These are phyloP conservation scores for Cossypha caffra DNA, from an alignment of 2,797 vertebrate species.

Conservation along the genomic window DNA sequence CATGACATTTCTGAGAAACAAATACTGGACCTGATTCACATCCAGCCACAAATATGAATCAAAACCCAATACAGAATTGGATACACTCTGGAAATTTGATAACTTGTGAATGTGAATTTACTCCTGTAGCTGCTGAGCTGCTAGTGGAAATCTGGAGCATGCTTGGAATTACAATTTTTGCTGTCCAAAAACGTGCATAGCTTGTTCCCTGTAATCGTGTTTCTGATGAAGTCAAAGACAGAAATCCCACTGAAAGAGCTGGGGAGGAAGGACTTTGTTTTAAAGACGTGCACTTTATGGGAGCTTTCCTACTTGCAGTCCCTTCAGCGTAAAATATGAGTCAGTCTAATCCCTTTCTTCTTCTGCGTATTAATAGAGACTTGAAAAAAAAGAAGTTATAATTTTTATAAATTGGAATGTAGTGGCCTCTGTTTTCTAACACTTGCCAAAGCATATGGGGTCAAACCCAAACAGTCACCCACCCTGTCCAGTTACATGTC, in stretches of 20 bases:
- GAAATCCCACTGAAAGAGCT: slow-evolving; percentile 31
- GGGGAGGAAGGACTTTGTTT: slow-evolving; percentile 34
- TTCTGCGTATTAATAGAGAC: not conserved
- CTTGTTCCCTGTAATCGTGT: slow-evolving; percentile 36
- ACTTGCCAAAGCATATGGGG: slow-evolving; percentile 23
- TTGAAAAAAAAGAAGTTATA: slow-evolving; percentile 13
- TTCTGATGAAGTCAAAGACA: slow-evolving; percentile 59
- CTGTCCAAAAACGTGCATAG: slow-evolving; percentile 62
- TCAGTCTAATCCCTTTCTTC: slow-evolving; percentile 31
- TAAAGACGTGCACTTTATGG: not conserved
- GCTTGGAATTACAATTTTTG: slow-evolving; percentile 55
- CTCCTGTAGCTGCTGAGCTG: slow-evolving; percentile 35
- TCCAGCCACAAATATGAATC: slow-evolving; percentile 63
- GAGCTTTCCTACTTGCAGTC: slow-evolving; percentile 42
- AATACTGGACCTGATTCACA: slow-evolving; percentile 51
- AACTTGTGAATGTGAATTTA: slow-evolving; percentile 58
- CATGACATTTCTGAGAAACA: slow-evolving; percentile 62
- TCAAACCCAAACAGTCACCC: slow-evolving; percentile 28
- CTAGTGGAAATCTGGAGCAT: slow-evolving; percentile 63
- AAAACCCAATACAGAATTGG: slow-evolving; percentile 57
- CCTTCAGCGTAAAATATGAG: slow-evolving; percentile 17
- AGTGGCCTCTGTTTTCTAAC: slow-evolving; percentile 37
- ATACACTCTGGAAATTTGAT: slow-evolving; percentile 16
- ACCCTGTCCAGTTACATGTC: not conserved
- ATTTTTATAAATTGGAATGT: slow-evolving; percentile 40